Evolutionary conservation across 2,113 vertebrate genomes (phyloP).

Genomic region (Paramormyrops kingsleyae): DNA sequence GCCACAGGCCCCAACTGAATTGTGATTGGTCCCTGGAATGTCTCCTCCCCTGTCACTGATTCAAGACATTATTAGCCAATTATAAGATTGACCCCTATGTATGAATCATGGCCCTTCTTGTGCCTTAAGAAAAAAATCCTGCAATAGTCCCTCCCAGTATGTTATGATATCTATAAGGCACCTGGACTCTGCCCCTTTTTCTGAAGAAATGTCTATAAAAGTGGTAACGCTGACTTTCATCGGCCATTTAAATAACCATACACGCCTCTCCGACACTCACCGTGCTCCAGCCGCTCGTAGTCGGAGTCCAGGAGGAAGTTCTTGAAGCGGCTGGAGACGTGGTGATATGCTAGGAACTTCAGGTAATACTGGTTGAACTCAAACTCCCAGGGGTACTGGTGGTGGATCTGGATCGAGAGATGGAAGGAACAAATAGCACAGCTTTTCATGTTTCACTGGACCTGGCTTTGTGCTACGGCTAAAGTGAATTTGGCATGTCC

Average conservation of each 20-base stretch:
- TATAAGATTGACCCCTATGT: background rate
- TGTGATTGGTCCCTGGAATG: background rate
- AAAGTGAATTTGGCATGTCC: conserved; percentile 34
- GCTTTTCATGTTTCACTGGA: conserved; percentile 8
- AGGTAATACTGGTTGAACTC: conserved; percentile 98
- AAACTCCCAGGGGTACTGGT: conserved; percentile 90
- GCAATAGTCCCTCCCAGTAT: background rate
- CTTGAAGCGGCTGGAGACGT: conserved; percentile 95
- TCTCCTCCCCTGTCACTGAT: background rate
- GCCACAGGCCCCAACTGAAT: background rate
- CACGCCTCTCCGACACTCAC: conserved; percentile 57
- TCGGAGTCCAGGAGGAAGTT: conserved; percentile 97
- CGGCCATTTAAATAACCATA: background rate
- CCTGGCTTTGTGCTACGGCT: background rate
- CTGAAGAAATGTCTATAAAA: background rate
- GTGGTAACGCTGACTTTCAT: background rate
- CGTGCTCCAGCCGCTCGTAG: conserved; percentile 93
- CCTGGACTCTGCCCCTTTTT: background rate
- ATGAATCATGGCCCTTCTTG: background rate
- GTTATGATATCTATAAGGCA: background rate
- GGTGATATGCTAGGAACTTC: conserved; percentile 96
- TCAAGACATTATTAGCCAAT: background rate
- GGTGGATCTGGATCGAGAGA: conserved; percentile 73
- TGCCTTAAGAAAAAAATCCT: background rate
- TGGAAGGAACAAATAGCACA: background rate